Conservation (phyloP, 2,797 vertebrate species). For the Paedocypris micromegethes region DNA sequence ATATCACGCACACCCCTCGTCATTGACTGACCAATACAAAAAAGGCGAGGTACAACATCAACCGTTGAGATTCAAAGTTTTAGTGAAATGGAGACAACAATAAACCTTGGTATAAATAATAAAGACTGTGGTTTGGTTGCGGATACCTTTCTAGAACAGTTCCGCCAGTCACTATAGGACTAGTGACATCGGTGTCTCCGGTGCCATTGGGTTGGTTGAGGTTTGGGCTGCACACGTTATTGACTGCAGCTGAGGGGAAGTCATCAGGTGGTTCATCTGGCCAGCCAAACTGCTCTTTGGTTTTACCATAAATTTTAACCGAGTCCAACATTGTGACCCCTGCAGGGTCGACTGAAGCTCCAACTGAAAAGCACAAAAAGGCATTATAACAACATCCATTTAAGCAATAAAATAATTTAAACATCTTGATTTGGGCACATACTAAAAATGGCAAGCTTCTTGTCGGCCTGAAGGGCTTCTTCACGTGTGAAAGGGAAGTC, state of each 20-base stretch:
- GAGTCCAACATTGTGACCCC: conserved; percentile 98
- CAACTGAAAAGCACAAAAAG: conserved; percentile 67
- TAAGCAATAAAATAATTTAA: background rate
- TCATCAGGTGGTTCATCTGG: conserved; percentile 96
- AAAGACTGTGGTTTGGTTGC: too few species aligned
- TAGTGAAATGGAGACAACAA: conserved; percentile 22
- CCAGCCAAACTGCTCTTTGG: conserved; percentile 98
- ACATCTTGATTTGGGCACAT: conserved; percentile 54
- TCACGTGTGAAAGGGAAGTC: conserved; percentile 96
- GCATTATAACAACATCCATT: background rate
- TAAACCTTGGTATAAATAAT: too few species aligned
- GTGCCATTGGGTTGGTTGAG: conserved; percentile 85
- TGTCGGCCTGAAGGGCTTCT: conserved; percentile 95
- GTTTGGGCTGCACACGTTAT: conserved; percentile 91
- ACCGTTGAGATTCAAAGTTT: background rate
- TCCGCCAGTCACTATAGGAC: conserved; percentile 78
- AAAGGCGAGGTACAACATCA: too few species aligned
- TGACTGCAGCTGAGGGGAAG: conserved; percentile 89
- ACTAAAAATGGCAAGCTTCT: conserved; percentile 96
- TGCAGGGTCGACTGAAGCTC: conserved; percentile 95
- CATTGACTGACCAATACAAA: background rate
- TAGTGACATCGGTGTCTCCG: conserved; percentile 77
- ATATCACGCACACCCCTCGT: conserved; percentile 43
- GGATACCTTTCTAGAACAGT: conserved; percentile 91
- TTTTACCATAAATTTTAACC: conserved; percentile 96